These are phyloP conservation scores for Microtus montanus DNA, from an alignment of 2,113 vertebrate species.

Conservation along the genomic window DNA sequence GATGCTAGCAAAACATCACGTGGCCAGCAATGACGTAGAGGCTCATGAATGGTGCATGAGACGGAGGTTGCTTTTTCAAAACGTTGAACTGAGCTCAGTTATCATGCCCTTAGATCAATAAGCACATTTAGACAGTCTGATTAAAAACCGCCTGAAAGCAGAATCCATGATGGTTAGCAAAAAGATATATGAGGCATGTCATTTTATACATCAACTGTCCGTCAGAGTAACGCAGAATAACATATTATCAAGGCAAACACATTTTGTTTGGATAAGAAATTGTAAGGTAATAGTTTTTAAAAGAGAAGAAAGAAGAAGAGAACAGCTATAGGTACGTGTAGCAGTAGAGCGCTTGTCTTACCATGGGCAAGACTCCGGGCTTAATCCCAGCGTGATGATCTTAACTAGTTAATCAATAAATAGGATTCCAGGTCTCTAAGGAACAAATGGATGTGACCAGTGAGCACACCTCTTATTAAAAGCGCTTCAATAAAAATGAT, in stretches of 20 bases:
- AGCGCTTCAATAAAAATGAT: background rate
- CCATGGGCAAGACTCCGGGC: background rate
- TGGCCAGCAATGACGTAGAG: conserved; percentile 69
- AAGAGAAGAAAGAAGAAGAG: background rate
- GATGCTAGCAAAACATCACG: conserved; percentile 40
- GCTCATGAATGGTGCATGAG: conserved; percentile 68
- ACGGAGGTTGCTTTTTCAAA: conserved; percentile 1
- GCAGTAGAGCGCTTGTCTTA: background rate
- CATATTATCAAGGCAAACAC: background rate
- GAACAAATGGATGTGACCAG: background rate
- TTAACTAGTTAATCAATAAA: background rate
- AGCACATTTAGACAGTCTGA: conserved; percentile 69
- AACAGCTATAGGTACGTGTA: background rate
- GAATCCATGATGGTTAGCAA: background rate
- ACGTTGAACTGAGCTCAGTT: conserved; percentile 74
- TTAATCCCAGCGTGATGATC: background rate
- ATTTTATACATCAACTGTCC: background rate
- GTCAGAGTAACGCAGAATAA: background rate
- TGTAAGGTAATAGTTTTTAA: background rate
- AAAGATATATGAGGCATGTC: background rate
- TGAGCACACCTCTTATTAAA: background rate
- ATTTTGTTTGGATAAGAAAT: background rate
- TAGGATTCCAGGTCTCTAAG: background rate
- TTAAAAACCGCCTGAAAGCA: conserved; percentile 58
- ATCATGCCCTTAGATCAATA: conserved; percentile 67